Evolutionary conservation across 2,113 vertebrate species (phyloP).

Genomic region (Tyrannus savana): DNA sequence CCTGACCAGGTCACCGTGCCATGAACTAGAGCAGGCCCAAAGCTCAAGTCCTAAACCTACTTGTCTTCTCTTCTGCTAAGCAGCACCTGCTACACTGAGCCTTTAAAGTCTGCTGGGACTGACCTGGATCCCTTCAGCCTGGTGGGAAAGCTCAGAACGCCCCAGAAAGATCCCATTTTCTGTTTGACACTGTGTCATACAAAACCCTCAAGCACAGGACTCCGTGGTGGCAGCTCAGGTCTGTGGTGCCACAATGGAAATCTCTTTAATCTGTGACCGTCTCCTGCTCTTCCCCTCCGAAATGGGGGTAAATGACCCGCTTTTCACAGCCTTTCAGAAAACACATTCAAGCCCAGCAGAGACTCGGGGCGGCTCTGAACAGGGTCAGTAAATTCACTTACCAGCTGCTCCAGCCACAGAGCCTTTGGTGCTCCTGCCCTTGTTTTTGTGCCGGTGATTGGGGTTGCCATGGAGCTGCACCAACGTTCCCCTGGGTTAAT

Average conservation of each 20-base stretch:
- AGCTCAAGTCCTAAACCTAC: background rate
- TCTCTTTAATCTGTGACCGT: background rate
- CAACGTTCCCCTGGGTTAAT: background rate
- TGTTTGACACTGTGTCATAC: fast-evolving
- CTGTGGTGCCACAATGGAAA: background rate
- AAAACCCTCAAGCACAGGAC: background rate
- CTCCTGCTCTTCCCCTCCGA: background rate
- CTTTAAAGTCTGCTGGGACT: background rate
- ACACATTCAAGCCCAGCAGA: background rate
- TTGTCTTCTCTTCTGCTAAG: background rate
- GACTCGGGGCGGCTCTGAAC: background rate
- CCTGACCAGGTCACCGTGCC: background rate
- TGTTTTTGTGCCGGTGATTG: background rate
- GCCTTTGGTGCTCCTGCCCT: background rate
- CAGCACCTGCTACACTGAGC: background rate
- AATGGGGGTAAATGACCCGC: background rate
- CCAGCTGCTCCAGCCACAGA: background rate
- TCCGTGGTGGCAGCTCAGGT: background rate
- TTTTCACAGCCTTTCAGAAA: background rate
- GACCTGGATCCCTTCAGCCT: background rate
- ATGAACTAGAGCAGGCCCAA: background rate
- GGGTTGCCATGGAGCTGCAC: background rate
- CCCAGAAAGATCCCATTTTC: background rate
- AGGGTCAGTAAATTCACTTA: background rate
- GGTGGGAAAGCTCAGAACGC: background rate